Base-by-base conservation (phyloP, 2,888 invertebrate genomes). In the Lithophane semibrunnea region DNA sequence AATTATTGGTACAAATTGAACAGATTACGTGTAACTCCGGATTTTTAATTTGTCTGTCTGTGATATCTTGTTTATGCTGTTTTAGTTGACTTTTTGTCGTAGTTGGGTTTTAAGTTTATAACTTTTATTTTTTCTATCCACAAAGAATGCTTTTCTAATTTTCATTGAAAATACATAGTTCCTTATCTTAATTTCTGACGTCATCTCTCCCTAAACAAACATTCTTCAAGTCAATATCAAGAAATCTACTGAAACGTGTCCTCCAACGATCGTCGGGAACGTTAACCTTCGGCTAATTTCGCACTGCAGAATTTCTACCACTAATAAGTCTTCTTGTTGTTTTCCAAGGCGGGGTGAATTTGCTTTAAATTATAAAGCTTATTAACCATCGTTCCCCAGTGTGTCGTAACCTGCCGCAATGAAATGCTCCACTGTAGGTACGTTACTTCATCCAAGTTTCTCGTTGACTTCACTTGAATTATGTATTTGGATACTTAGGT, bases 341-440 rank as follows among this genome's bases (percentile, higher is more conserved):
- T 37, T 37, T 91, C 82, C 86, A 82, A 88, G 89, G 85, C 88
- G 88, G 89, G 92, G 93, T 88, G 91, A 91, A 91, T 94, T 93
- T 93, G 90, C 92, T 91, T 93, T 95, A 94, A 95, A 96, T 95
- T 95, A 95, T 95, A 94, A 94, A 95, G 93, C 95, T 95, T 95
- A 96, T 95, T 94, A 95, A 92, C 92, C 93, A 95, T 94, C 91
- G 95, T 90, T 95, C 96, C 96, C 96, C 75, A 56, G 95, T 90
- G 96, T 90, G 93, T 91, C 94, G 94, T 96, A 93, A 94, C 93
- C 92, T 89, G 91, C 90, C 92, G 91, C 93, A 93, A 92, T 92
- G 94, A 93, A 95, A 94, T 91, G 93, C 91, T 92, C 90, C 83
- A 84, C 86, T 80, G 83, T 87, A 88, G 86, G 82, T 84, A 89